Conservation (phyloP, 1,140 invertebrate genomes). For the Liolophura sinensis region DNA sequence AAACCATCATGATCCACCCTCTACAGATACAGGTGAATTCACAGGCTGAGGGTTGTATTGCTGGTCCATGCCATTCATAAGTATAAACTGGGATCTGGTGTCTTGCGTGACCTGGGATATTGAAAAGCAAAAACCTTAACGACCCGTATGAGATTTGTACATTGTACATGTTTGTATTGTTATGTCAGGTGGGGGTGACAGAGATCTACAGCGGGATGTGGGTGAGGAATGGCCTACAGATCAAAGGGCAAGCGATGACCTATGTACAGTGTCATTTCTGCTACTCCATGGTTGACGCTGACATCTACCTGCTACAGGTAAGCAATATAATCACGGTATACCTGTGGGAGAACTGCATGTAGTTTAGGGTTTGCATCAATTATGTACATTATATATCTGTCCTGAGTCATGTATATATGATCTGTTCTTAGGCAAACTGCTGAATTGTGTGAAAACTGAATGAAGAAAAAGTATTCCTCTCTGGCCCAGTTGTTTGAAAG, state of each 20-base stretch:
- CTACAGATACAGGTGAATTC: conserved; percentile 83
- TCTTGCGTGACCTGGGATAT: no score
- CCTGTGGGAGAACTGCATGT: no score
- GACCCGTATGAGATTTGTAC: no score
- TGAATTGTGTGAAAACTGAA: no score
- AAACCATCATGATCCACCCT: conserved; percentile 85
- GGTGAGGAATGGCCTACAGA: conserved; percentile 96
- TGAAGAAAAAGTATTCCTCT: no score
- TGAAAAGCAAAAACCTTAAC: no score
- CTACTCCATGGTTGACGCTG: conserved; percentile 97
- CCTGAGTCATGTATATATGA: no score
- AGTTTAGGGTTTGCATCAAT: no score
- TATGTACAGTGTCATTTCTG: conserved; percentile 98
- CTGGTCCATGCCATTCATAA: neutral
- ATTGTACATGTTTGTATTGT: neutral
- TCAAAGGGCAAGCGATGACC: conserved; percentile 97
- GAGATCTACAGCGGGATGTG: conserved; percentile 92
- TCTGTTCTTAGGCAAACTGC: no score
- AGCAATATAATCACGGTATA: neutral
- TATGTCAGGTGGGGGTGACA: conserved; percentile 83
- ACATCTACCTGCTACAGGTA: conserved; percentile 77
- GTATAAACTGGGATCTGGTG: no score
- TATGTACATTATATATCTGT: no score
- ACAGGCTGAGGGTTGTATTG: neutral
- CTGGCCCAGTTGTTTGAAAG: no score